A percentile compares a stretch with the other conserved stretches of the same genome.
phyloP scores from a whole-genome alignment of 2,797 vertebrate species.

The Coranthus polyacanthus region DNA sequence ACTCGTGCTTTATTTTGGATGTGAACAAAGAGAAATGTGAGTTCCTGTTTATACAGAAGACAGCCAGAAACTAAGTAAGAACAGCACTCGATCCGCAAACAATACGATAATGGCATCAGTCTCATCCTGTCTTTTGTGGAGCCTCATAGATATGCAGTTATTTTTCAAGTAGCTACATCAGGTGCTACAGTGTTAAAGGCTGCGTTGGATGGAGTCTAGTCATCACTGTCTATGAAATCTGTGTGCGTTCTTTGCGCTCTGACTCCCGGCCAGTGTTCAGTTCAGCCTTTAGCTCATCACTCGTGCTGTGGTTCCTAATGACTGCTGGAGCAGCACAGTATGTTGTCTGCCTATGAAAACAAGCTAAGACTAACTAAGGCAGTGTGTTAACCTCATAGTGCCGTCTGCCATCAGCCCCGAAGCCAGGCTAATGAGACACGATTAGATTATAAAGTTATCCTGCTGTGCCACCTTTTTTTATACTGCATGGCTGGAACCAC shows the following conservation, averaged over 20 bases:
- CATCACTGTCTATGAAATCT: constrained; percentile 39
- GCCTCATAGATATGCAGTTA: constrained; percentile 8
- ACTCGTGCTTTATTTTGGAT: constrained; percentile 32
- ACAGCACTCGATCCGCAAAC: constrained; percentile 43
- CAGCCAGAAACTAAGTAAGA: constrained; percentile 54
- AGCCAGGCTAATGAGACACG: constrained; percentile 58
- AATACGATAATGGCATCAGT: neutral
- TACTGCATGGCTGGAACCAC: constrained; percentile 24
- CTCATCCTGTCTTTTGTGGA: constrained; percentile 27
- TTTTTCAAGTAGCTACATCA: constrained; percentile 29
- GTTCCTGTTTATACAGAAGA: constrained; percentile 71
- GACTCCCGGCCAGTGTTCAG: constrained; percentile 45
- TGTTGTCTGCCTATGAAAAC: constrained; percentile 64
- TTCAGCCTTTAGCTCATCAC: constrained; percentile 68
- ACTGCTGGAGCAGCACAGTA: constrained; percentile 51
- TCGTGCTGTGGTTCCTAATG: constrained; percentile 63
- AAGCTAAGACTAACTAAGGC: constrained; percentile 65
- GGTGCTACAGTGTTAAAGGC: constrained; percentile 27
- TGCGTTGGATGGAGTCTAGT: constrained; percentile 23
- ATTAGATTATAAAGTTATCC: constrained; percentile 67
- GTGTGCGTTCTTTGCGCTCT: constrained; percentile 23
- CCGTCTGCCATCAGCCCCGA: constrained; percentile 43
- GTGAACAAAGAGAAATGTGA: constrained; percentile 62
- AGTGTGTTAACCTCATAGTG: constrained; percentile 53
- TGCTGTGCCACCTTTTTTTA: constrained; percentile 54